Conservation (phyloP, 2,888 invertebrate genomes). For the Toxonevra muliebris region DNA sequence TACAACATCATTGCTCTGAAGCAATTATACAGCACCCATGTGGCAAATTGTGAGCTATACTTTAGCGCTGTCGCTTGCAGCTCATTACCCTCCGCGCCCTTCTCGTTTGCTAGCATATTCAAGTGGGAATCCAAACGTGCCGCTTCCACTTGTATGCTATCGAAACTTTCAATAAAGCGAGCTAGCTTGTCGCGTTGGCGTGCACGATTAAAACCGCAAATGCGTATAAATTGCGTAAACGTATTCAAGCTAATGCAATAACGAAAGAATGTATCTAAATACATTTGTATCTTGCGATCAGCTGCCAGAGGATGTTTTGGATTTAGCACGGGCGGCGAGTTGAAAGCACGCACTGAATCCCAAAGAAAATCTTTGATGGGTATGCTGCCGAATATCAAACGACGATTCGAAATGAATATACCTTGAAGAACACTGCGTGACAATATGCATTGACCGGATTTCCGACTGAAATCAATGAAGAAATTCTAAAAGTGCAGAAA, state of each 20-base stretch:
- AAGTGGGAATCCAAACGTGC: conserved; percentile 84
- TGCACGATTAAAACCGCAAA: conserved; percentile 95
- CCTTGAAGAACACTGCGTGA: conserved; percentile 90
- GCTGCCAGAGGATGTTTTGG: conserved; percentile 72
- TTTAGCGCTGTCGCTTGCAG: conserved; percentile 78
- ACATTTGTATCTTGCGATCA: conserved; percentile 75
- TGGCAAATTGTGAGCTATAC: conserved; percentile 66
- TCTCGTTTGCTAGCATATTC: conserved; percentile 72
- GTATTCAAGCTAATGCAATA: conserved; percentile 80
- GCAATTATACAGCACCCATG: conserved; percentile 96
- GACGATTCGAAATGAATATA: conserved; percentile 70
- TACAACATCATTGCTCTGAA: conserved; percentile 93
- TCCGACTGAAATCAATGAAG: conserved; percentile 91
- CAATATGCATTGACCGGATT: conserved; percentile 86
- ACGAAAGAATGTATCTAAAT: conserved; percentile 86
- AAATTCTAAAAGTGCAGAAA: conserved; percentile 75
- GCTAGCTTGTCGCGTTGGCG: conserved; percentile 94
- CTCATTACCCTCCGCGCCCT: conserved; percentile 76
- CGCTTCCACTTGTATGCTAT: conserved; percentile 91
- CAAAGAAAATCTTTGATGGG: conserved; percentile 80
- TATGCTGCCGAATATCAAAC: conserved; percentile 63
- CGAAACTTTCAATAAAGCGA: conserved; percentile 83
- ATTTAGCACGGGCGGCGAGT: conserved; percentile 88
- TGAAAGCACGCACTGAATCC: conserved; percentile 87
- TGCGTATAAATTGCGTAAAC: conserved; percentile 84